phyloP scores from a whole-genome alignment of 2,797 vertebrate genomes.

The Chelidonichthys spinosus region DNA sequence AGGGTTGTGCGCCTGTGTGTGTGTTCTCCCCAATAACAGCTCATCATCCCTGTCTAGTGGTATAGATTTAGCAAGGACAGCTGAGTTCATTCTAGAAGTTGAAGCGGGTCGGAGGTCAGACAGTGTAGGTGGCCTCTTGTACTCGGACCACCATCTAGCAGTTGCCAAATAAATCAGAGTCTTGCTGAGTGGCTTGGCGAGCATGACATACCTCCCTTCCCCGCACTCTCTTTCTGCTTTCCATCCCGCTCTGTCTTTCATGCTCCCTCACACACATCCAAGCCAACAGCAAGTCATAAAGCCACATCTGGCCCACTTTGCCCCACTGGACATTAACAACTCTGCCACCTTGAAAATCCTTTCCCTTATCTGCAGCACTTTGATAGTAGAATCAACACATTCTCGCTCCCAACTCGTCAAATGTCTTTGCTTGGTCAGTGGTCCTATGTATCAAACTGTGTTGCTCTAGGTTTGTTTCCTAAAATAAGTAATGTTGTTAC shows the following conservation, averaged over 20 bases:
- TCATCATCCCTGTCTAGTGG: constrained; percentile 36
- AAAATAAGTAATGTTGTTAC: too few species aligned
- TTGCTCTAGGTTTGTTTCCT: not conserved
- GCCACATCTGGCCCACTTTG: constrained; percentile 58
- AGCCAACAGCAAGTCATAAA: constrained; percentile 53
- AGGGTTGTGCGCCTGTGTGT: constrained; percentile 19
- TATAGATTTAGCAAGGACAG: constrained; percentile 66
- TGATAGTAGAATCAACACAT: not conserved
- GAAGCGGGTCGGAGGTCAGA: constrained; percentile 60
- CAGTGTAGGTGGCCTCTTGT: constrained; percentile 69
- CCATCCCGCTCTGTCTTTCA: constrained; percentile 20
- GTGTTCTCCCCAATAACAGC: constrained; percentile 30
- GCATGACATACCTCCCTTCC: constrained; percentile 46
- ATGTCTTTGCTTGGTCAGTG: not conserved
- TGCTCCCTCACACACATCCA: constrained; percentile 17
- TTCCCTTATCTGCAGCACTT: constrained; percentile 8
- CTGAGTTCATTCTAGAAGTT: constrained; percentile 63
- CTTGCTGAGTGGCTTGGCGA: constrained; percentile 67
- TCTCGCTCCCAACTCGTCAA: not conserved
- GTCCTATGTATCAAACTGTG: not conserved
- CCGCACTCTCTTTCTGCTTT: constrained; percentile 35
- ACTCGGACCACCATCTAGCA: constrained; percentile 66
- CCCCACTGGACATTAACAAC: constrained; percentile 35
- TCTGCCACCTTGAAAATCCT: constrained; percentile 46
- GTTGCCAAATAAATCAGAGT: constrained; percentile 71